phyloP scores from a whole-genome alignment of 1,140 invertebrate species.

The Varroa destructor region DNA sequence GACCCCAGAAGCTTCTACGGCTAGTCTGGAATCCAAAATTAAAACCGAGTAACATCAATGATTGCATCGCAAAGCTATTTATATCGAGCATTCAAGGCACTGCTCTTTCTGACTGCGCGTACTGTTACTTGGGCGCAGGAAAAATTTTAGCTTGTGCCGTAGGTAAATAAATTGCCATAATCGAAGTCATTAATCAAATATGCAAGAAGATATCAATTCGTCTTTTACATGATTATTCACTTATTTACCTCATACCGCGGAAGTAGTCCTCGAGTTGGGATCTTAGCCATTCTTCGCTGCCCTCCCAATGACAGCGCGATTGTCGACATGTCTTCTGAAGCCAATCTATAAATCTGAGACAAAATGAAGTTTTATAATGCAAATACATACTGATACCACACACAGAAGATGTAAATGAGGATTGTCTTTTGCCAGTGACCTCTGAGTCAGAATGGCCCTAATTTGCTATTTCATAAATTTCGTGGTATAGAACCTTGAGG shows the following conservation, averaged over 20 bases:
- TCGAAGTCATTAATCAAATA: background rate
- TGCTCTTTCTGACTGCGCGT: too few species aligned
- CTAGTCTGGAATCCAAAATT: background rate
- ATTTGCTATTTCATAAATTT: background rate
- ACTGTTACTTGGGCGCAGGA: too few species aligned
- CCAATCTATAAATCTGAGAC: conserved; percentile 7
- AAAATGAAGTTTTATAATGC: background rate
- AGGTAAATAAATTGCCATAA: background rate
- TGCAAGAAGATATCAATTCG: too few species aligned
- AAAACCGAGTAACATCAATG: background rate
- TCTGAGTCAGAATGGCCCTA: background rate
- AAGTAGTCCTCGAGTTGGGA: conserved; percentile 2
- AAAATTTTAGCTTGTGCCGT: background rate
- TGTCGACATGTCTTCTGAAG: conserved; percentile 17
- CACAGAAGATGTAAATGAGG: background rate
- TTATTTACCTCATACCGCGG: background rate
- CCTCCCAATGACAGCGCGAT: conserved; percentile 25
- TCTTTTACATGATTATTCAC: too few species aligned
- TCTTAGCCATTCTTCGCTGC: conserved; percentile 19
- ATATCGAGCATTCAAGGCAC: background rate
- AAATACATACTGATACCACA: background rate
- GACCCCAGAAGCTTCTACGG: background rate
- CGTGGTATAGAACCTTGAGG: background rate
- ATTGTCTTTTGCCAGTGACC: background rate
- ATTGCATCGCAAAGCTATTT: background rate